These are phyloP conservation scores for Sepiola atlantica DNA, from an alignment of 2,888 invertebrate genomes.

Conservation along the genomic window DNA sequence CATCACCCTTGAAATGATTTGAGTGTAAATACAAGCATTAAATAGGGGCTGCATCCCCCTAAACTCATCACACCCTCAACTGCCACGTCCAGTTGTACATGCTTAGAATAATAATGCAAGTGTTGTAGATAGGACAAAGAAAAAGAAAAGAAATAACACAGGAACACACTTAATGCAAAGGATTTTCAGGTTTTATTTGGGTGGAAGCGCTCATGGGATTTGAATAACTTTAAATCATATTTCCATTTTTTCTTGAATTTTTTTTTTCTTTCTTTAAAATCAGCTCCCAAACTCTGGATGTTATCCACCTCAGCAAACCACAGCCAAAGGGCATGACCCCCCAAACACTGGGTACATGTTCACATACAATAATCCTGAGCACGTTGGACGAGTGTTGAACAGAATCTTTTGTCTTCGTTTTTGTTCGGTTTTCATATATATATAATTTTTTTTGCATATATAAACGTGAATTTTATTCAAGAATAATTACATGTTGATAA, in stretches of 20 bases:
- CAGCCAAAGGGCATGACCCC: slow-evolving; percentile 12
- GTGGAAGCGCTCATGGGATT: slow-evolving; percentile 32
- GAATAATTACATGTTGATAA: slow-evolving; percentile 32
- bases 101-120: not conserved
- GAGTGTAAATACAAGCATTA: not conserved
- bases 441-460: slow-evolving; percentile 24
- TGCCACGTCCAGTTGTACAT: not conserved
- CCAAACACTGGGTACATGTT: not conserved
- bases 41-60: not conserved
- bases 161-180: slow-evolving; percentile 32
- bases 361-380: slow-evolving; percentile 32
- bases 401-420: slow-evolving; percentile 20
- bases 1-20: too few relatives aligned
- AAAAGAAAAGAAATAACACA: not conserved
- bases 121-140: not conserved
- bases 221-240: slow-evolving; percentile 20
- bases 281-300: slow-evolving; percentile 22
- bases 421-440: not conserved
- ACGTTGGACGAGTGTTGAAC: slow-evolving; percentile 22
- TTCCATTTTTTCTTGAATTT: slow-evolving; percentile 14
- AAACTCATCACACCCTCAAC: not conserved
- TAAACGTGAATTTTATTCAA: slow-evolving; percentile 22
- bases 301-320: slow-evolving; percentile 32
- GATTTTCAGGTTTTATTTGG: slow-evolving; percentile 32
- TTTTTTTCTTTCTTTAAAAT: not conserved